Evolutionary conservation across 2,797 vertebrate species (phyloP).

Genomic region (Gastrophryne carolinensis): DNA sequence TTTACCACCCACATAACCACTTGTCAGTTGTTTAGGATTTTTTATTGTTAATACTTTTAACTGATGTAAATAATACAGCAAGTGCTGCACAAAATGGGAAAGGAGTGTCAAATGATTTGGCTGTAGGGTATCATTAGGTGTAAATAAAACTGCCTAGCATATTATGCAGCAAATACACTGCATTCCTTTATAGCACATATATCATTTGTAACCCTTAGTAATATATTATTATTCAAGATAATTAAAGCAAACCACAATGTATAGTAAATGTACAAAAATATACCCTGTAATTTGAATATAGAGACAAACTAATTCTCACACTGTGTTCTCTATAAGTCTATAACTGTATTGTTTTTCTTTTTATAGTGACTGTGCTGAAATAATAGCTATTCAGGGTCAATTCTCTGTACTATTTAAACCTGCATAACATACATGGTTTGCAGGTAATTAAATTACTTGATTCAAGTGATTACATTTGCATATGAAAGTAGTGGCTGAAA

Average conservation of each 20-base stretch:
- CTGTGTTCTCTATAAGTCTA: conserved; percentile 2
- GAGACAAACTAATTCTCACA: not conserved
- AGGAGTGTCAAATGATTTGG: not conserved
- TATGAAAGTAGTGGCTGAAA: no score
- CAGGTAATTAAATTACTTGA: no score
- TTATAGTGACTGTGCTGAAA: no score
- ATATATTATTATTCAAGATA: not conserved
- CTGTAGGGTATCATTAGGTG: not conserved
- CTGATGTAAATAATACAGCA: not conserved
- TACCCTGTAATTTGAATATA: conserved; percentile 2
- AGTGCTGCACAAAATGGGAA: no score
- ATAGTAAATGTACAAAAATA: not conserved
- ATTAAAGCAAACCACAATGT: not conserved
- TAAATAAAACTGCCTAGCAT: not conserved
- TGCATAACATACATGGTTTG: no score
- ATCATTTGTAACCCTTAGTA: conserved; percentile 23
- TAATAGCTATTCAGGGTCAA: no score
- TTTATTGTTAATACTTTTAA: not conserved
- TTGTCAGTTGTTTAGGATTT: not conserved
- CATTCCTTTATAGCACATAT: not conserved
- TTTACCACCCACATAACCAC: not conserved
- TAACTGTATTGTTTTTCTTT: no score
- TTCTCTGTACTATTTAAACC: no score
- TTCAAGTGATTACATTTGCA: no score
- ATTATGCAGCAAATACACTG: not conserved